Evolutionary conservation across 1,140 invertebrate species (phyloP).

Genomic region (Drosophila tsacasi): DNA sequence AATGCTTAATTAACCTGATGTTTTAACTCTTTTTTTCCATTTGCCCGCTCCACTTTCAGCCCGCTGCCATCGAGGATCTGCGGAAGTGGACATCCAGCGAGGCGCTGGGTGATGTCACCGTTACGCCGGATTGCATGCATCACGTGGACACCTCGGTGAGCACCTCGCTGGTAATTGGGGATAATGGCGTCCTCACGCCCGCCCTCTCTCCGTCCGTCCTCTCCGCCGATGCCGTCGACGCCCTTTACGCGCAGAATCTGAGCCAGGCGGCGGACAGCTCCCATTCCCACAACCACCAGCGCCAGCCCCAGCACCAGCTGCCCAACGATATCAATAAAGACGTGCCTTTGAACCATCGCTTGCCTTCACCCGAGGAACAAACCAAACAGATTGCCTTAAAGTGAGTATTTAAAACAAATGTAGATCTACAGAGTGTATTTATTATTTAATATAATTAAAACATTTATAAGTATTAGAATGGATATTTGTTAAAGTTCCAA

Average conservation of each 20-base stretch:
- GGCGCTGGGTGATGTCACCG: slow-evolving; percentile 92
- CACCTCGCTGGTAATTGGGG: slow-evolving; percentile 78
- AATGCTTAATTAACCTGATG: slow-evolving; percentile 68
- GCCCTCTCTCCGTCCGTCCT: slow-evolving; percentile 84
- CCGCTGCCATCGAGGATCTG: slow-evolving; percentile 91
- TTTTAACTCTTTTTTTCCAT: slow-evolving; percentile 7
- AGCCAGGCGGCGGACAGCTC: slow-evolving; percentile 74
- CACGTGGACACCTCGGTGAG: slow-evolving; percentile 83
- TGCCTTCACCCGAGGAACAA: slow-evolving; percentile 94
- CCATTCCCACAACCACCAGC: slow-evolving; percentile 55
- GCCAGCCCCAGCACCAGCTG: slow-evolving; percentile 58
- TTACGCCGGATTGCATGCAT: slow-evolving; percentile 90
- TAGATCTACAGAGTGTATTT: no score
- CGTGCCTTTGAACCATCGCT: slow-evolving; percentile 91
- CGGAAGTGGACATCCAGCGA: slow-evolving; percentile 94
- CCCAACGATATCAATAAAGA: slow-evolving; percentile 87
- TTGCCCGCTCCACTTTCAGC: slow-evolving; percentile 86
- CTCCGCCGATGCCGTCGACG: slow-evolving; percentile 79
- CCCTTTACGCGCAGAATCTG: slow-evolving; percentile 75
- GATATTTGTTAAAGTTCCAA: not conserved
- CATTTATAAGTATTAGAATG: no score
- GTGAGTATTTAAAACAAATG: slow-evolving; percentile 86
- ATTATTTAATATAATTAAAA: no score
- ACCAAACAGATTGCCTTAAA: slow-evolving; percentile 91
- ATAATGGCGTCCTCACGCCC: slow-evolving; percentile 78